Percentiles rank a stretch among this genome's conserved stretches.
Conservation (phyloP, 2,113 vertebrate species). For the Bettongia penicillata region DNA sequence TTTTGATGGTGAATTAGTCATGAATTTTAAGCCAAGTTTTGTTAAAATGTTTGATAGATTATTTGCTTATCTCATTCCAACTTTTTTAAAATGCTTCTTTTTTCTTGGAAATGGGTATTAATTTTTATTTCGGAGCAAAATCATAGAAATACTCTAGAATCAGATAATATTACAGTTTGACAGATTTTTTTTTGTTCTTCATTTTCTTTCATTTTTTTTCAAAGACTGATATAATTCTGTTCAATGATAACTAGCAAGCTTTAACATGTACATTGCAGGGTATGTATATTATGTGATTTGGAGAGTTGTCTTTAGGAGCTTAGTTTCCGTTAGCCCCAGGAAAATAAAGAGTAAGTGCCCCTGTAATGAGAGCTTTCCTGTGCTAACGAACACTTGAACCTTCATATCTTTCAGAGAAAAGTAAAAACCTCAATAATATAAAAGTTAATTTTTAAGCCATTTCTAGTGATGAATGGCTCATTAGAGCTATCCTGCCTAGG, state of each 20-base stretch:
- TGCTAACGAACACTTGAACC: slow-evolving; percentile 20
- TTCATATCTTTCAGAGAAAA: slow-evolving; percentile 50
- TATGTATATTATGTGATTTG: background rate
- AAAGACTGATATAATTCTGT: slow-evolving; percentile 26
- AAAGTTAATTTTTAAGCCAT: slow-evolving; percentile 66
- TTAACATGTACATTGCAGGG: slow-evolving; percentile 58
- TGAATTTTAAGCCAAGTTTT: background rate
- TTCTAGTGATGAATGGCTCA: slow-evolving; percentile 64
- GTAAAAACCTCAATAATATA: slow-evolving; percentile 51
- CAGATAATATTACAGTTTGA: background rate
- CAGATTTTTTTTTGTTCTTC: background rate
- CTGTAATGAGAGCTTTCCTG: slow-evolving; percentile 18
- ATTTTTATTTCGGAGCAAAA: too few species aligned
- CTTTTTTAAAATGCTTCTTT: too few species aligned
- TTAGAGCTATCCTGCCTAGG: slow-evolving; percentile 47
- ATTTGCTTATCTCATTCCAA: too few species aligned
- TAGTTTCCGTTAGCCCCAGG: slow-evolving; percentile 59
- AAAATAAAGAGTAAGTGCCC: slow-evolving; percentile 31
- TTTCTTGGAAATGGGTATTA: too few species aligned
- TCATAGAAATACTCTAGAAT: background rate
- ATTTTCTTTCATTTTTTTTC: slow-evolving; percentile 12
- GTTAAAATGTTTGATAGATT: background rate
- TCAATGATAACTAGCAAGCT: slow-evolving; percentile 53
- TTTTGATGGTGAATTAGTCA: slow-evolving; percentile 23
- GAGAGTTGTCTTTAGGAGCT: slow-evolving; percentile 63